Base-by-base conservation (phyloP, 2,888 invertebrate genomes). In the Margaritifera margaritifera region DNA sequence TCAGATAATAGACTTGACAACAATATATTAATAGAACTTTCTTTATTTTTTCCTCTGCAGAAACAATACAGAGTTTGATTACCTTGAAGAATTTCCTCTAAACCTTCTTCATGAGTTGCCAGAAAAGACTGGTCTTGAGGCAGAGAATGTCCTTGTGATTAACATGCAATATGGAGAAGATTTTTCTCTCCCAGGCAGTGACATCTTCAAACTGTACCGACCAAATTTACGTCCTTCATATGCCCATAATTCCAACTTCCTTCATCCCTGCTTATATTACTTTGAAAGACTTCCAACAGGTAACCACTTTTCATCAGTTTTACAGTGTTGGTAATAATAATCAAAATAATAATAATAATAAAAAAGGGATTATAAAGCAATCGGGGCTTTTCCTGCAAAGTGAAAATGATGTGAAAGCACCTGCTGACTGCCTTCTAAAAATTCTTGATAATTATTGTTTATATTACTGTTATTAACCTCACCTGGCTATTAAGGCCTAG, bases 201-300 rank as follows among this genome's bases (percentile, higher is more conserved):
- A 91, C 79, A 87, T 90, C 27, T 91, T 91, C 83, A 78, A 88
- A 20, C 54, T 79, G 15, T 85, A 88, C 74, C 71, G 91, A 61
- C 90, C 90, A 2, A 88, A 86, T 1, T 89, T 88, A 2, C 88
- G 88, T 52, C 87, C 89, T 5, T 74, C 84, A 5, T 87, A 88
- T 55, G 91, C 90, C 15, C 89, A 90, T 74, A 65, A 76, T 19
- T 91, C 90, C 54, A 91, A 91, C 82, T 91, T 91, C 78, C 84
- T 91, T 0, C 91, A 91, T 75, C 91, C 91, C 5, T 89, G 89
- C 5, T 77, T 91, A 53, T 91, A 91, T 80, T 90, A 88, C 74
- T 91, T 90, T 77, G 80, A 86, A 3, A 66, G 68, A 3, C 72
- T 90, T 54, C 90, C 90, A 11, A 86, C 89, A 81, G 88, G 90